Base-by-base conservation (phyloP, 1,140 invertebrate species). In the Scaptomyza pallida region DNA sequence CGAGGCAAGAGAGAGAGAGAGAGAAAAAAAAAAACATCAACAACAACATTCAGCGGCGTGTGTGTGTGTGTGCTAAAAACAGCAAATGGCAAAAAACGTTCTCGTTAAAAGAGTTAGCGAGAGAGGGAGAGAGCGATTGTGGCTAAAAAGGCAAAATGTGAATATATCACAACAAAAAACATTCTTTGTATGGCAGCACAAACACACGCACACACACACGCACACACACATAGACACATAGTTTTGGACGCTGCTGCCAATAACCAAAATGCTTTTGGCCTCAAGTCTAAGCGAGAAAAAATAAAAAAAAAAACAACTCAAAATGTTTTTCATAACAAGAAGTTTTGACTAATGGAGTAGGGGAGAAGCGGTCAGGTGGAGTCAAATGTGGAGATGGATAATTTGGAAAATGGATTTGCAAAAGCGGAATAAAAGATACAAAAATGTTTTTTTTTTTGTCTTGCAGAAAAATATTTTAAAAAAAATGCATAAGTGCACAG, bases 11-110 rank as follows among this genome's bases (percentile, higher is more conserved):
- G 16, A 33, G 13, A 15, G 10, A 35, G 35, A 61, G 50, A 12
- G 9, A 35, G 30, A 23, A 4, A 23, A 51, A 61, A 56, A 54
- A 56, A 41, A 62, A 57, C 35, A 52, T 57, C 35, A 54, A 30
- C 19, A 33, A 56, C 33, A 41, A 40, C 37, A n/a, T 26, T 13
- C 37, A 41, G 2, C 12, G 44, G 15, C 51, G 16, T 48, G 23
- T 50, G 33, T 50, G 50, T 52, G 44, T 56, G 15, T 47, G 37
- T 54, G 43, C 64, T 21, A 80, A 80, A 86, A 76, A 75, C 73
- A 69, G 81, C 50, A 80, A 85, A 86, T 88, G 65, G 82, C 70
- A 74, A 86, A 86, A 86, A 86, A 86, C 73, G 82, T 81, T 77
- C 12, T n/a, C 65, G 77, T 72, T 81, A 86, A n/a, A n/a, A n/a